Percentiles rank a stretch among this genome's conserved stretches.
Evolutionary conservation across 2,113 vertebrate genomes (phyloP).

Genomic region (Triplophysa rosa): DNA sequence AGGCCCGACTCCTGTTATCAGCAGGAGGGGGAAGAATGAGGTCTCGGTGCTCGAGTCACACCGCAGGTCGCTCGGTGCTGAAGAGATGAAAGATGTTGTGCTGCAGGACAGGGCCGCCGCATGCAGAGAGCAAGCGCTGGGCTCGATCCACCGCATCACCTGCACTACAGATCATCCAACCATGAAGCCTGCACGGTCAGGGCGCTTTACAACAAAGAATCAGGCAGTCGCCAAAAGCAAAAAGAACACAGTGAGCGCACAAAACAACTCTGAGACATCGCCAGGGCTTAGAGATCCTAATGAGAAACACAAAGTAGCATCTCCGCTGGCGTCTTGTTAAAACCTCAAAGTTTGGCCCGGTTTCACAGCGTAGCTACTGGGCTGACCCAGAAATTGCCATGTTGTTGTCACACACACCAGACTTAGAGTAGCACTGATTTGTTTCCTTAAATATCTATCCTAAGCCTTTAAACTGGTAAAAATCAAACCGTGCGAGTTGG

Average conservation of each 20-base stretch:
- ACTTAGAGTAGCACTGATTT: background rate
- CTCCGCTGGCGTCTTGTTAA: background rate
- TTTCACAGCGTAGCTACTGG: background rate
- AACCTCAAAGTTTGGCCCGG: background rate
- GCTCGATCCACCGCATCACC: slow-evolving; percentile 21
- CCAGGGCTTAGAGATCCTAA: background rate
- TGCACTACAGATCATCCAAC: background rate
- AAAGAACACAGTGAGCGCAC: background rate
- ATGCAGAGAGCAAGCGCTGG: background rate
- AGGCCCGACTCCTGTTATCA: too few species aligned
- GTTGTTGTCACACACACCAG: background rate
- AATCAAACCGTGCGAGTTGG: background rate
- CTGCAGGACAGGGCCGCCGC: background rate
- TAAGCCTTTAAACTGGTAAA: background rate
- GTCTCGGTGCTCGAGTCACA: background rate
- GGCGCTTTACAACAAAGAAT: background rate
- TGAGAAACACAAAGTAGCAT: background rate
- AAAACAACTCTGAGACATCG: background rate
- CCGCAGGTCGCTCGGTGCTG: background rate
- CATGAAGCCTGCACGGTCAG: background rate
- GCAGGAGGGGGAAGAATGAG: background rate
- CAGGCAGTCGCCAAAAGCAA: background rate
- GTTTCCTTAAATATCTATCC: background rate
- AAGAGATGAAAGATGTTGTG: slow-evolving; percentile 10
- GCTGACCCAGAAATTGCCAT: slow-evolving; percentile 14